These are phyloP conservation scores for Alviniconcha strummeri DNA, from an alignment of 2,888 invertebrate genomes.

Conservation along the genomic window DNA sequence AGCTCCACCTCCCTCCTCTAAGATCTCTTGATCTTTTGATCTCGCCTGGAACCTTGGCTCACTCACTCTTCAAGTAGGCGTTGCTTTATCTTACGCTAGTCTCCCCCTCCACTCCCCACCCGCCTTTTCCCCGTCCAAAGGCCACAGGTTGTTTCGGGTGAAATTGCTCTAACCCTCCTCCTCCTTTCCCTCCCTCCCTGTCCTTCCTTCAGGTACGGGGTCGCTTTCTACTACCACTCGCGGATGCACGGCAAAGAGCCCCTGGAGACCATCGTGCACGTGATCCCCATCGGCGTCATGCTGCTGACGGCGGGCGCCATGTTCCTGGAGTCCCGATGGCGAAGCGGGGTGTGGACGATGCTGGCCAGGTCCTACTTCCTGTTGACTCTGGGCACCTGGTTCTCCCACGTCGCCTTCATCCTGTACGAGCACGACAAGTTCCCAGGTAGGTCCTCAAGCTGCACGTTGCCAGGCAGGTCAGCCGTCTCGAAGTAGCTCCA, in stretches of 20 bases:
- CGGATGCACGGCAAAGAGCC: constrained; percentile 51
- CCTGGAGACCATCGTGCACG: constrained; percentile 50
- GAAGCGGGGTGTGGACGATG: constrained; percentile 44
- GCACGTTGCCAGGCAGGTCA: too few species aligned
- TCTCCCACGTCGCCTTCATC: constrained; percentile 56
- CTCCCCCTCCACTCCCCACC: too few species aligned
- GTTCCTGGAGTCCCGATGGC: constrained; percentile 33
- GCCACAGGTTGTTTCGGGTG: too few species aligned
- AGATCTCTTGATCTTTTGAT: too few species aligned
- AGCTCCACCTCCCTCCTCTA: too few species aligned
- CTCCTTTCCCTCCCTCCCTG: too few species aligned
- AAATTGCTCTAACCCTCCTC: too few species aligned
- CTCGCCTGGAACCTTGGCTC: too few species aligned
- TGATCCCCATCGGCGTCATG: constrained; percentile 51
- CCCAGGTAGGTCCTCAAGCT: constrained; percentile 42
- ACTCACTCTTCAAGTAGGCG: too few species aligned
- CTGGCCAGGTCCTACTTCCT: constrained; percentile 46
- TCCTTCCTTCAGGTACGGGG: constrained; percentile 39
- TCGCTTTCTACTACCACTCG: constrained; percentile 47
- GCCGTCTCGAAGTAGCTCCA: neutral
- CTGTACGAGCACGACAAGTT: constrained; percentile 51
- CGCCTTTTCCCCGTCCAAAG: too few species aligned
- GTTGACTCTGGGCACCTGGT: constrained; percentile 59
- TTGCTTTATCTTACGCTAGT: too few species aligned
- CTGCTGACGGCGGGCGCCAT: constrained; percentile 33